Conservation (phyloP, 2,113 vertebrate genomes). For the Piprites chloris region DNA sequence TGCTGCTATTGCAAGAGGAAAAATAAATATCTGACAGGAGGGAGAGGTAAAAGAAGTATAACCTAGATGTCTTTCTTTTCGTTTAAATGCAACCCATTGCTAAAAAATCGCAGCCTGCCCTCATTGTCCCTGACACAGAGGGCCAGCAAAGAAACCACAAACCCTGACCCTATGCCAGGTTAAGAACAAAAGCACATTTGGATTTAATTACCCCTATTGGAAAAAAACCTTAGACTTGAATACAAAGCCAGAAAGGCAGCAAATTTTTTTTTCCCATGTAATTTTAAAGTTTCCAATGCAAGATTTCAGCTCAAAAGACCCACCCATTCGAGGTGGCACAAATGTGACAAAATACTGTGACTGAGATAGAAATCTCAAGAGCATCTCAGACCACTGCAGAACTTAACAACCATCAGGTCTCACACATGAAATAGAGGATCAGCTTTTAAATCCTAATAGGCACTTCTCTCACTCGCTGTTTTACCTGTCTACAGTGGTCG, state of each 20-base stretch:
- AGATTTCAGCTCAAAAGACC: neutral
- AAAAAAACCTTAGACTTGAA: neutral
- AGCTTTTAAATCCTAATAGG: neutral
- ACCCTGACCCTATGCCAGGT: neutral
- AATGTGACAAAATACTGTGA: neutral
- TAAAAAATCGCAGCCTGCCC: neutral
- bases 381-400: neutral
- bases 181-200: neutral
- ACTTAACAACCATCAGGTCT: neutral
- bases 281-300: neutral
- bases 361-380: neutral
- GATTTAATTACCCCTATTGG: neutral
- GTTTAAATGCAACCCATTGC: neutral
- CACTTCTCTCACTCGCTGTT: neutral
- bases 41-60: neutral
- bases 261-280: neutral
- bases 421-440: neutral
- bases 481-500: neutral
- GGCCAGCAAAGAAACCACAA: neutral
- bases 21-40: neutral
- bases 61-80: neutral
- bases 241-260: neutral
- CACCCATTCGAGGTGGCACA: neutral
- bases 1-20: neutral
- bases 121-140: neutral